Conservation (phyloP, 1,140 invertebrate genomes). For the Hylaeus volcanicus region DNA sequence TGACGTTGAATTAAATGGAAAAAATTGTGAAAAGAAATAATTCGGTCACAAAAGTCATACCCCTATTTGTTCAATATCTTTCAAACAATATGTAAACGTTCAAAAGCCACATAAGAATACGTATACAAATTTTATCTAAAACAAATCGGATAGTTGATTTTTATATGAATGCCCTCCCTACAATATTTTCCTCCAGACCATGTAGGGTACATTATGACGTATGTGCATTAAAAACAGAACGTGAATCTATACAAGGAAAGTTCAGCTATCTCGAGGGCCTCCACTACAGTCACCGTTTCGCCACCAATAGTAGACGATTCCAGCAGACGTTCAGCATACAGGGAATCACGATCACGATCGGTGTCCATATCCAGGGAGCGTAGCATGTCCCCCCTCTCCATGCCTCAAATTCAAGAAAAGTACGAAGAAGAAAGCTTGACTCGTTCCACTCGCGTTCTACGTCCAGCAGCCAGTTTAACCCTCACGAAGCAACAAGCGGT, state of each 20-base stretch:
- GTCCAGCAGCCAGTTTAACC: not conserved
- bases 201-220: not conserved
- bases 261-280: not conserved
- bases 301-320: slow-evolving; percentile 31
- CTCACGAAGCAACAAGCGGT: slow-evolving; percentile 42
- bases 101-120: too few species aligned
- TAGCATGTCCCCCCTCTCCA: slow-evolving; percentile 59
- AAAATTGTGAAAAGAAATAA: too few species aligned
- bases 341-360: slow-evolving; percentile 32
- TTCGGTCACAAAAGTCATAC: too few species aligned
- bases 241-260: not conserved
- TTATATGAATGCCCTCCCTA: too few species aligned
- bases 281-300: slow-evolving; percentile 10
- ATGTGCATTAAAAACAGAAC: slow-evolving; percentile 17
- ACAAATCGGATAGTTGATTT: too few species aligned
- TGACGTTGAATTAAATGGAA: too few species aligned
- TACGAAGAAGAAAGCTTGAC: slow-evolving; percentile 17
- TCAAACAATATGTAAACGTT: too few species aligned
- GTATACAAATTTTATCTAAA: too few species aligned
- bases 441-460: not conserved
- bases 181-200: not conserved
- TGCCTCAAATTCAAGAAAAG: slow-evolving; percentile 43
- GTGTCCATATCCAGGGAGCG: slow-evolving; percentile 33
- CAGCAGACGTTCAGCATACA: not conserved
- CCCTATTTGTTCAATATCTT: too few species aligned